phyloP scores from a whole-genome alignment of 1,140 invertebrate genomes.

The Oreohelix idahoensis region DNA sequence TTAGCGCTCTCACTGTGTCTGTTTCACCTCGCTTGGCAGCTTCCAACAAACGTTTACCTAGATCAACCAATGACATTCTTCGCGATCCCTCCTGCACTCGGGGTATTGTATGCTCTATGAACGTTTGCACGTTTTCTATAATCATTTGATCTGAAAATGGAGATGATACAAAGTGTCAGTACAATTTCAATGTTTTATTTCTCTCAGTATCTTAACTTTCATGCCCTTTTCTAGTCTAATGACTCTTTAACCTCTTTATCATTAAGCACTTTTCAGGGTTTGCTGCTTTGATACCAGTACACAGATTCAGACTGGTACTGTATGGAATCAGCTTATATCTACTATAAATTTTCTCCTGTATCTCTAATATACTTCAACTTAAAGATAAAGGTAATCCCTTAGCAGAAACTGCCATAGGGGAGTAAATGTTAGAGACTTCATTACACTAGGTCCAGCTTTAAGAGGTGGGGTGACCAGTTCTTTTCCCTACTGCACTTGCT shows the following conservation, averaged over 20 bases:
- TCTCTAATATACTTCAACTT: too few species aligned
- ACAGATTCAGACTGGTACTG: not conserved
- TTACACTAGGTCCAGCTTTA: too few species aligned
- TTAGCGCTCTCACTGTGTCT: slow-evolving; percentile 83
- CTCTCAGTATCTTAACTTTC: not conserved
- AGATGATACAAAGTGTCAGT: not conserved
- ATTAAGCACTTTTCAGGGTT: too few species aligned
- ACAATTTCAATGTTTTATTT: too few species aligned
- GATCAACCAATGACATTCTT: slow-evolving; percentile 78
- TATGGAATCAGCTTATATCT: not conserved
- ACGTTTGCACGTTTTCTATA: slow-evolving; percentile 27
- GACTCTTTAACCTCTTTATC: too few species aligned
- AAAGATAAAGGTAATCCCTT: too few species aligned
- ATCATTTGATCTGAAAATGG: slow-evolving; percentile 29
- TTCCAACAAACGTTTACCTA: slow-evolving; percentile 87
- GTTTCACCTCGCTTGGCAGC: slow-evolving; percentile 85
- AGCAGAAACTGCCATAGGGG: too few species aligned
- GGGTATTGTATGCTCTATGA: slow-evolving; percentile 13
- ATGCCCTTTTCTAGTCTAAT: not conserved
- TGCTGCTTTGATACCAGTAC: too few species aligned
- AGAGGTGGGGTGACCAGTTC: too few species aligned
- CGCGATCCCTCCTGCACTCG: slow-evolving; percentile 19
- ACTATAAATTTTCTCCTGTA: too few species aligned
- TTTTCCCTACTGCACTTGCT: too few species aligned
- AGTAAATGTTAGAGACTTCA: too few species aligned